These are phyloP conservation scores for Nephrotoma appendiculata DNA, from an alignment of 2,888 invertebrate species.

Conservation along the genomic window DNA sequence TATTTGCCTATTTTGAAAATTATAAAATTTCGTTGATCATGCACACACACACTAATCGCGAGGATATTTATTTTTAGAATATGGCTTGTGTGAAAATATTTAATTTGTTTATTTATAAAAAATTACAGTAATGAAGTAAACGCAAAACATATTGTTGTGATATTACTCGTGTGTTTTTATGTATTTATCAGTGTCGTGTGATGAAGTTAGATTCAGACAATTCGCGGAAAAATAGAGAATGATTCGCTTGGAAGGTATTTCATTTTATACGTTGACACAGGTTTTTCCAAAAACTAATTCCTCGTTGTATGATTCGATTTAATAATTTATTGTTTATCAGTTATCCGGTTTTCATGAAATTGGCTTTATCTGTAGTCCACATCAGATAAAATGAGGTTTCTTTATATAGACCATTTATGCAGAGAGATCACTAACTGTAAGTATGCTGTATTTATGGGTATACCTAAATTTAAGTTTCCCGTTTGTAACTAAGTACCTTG, in stretches of 20 bases:
- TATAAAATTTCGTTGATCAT: neutral
- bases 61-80: neutral
- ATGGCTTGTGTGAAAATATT: neutral
- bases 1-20: neutral
- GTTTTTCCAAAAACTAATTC: no score
- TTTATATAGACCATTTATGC: neutral
- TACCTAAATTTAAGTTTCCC: no score
- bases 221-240: neutral
- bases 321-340: neutral
- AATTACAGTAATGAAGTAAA: neutral
- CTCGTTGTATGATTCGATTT: no score
- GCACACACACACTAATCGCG: neutral
- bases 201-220: neutral
- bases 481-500: no score
- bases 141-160: neutral
- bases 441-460: no score
- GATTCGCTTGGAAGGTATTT: neutral
- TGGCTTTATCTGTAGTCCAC: neutral
- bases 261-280: neutral
- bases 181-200: neutral
- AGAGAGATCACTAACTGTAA: no score
- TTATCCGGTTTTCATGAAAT: no score
- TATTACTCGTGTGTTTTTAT: neutral
- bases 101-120: neutral
- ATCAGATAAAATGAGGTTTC: neutral